These are phyloP conservation scores for Adelosebastes latens DNA, from an alignment of 2,797 vertebrate species.

Conservation along the genomic window DNA sequence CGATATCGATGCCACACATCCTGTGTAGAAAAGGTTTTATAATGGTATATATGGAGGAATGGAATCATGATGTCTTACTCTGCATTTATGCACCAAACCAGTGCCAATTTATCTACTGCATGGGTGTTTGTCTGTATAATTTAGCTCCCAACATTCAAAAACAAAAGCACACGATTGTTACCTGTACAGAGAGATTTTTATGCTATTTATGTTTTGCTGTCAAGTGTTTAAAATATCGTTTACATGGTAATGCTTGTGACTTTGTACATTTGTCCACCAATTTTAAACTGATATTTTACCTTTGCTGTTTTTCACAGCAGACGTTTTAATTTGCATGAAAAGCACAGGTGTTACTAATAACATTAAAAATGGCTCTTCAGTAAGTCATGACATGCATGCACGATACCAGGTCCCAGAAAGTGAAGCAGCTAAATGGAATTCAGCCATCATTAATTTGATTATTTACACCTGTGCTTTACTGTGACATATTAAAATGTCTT, in stretches of 20 bases:
- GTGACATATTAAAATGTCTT: not conserved
- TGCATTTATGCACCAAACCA: slow-evolving; percentile 6
- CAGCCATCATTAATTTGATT: not conserved
- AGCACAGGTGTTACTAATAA: not conserved
- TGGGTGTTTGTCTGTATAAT: not conserved
- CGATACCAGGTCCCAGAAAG: not conserved
- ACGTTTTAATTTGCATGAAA: not conserved
- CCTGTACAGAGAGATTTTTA: slow-evolving; percentile 14
- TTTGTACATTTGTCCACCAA: not conserved
- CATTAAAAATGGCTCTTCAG: not conserved
- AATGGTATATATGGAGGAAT: not conserved
- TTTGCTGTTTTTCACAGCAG: not conserved
- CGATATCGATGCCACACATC: not conserved
- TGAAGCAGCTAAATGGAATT: slow-evolving; percentile 12
- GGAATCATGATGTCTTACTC: not conserved
- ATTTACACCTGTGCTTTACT: not conserved
- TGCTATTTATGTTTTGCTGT: slow-evolving; percentile 8
- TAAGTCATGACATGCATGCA: not conserved
- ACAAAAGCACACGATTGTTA: not conserved
- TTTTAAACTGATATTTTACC: not conserved
- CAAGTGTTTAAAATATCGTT: not conserved
- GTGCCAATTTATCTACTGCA: slow-evolving; percentile 1
- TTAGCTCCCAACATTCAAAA: not conserved
- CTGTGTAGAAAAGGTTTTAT: slow-evolving; percentile 1
- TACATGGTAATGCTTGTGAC: not conserved